A percentile compares a stretch with the other conserved stretches of the same genome.
phyloP scores from a whole-genome alignment of 2,797 vertebrate species.

The Syngnathus rostellatus region DNA sequence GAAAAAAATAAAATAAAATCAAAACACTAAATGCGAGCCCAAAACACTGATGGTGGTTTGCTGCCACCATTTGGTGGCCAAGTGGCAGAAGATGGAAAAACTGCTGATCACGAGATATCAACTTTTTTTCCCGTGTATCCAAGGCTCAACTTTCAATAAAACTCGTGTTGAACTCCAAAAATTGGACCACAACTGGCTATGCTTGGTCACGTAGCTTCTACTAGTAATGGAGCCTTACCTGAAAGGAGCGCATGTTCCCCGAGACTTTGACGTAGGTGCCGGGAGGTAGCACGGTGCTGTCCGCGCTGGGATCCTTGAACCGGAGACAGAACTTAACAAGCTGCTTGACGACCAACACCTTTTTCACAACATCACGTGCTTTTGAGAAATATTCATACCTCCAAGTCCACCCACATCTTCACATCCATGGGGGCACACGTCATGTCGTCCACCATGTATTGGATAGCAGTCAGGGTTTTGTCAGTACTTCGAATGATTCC shows the following conservation, averaged over 20 bases:
- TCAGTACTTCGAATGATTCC: conserved; percentile 86
- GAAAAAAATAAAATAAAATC: too few relatives aligned
- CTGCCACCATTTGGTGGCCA: too few relatives aligned
- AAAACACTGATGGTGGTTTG: too few relatives aligned
- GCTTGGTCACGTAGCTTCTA: not conserved
- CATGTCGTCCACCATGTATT: conserved; percentile 98
- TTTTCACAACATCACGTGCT: too few relatives aligned
- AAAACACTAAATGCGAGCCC: too few relatives aligned
- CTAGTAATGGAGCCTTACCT: conserved; percentile 64
- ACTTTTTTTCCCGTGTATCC: too few relatives aligned
- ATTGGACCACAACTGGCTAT: not conserved
- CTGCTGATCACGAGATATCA: too few relatives aligned
- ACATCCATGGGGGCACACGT: conserved; percentile 88
- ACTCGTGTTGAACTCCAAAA: not conserved
- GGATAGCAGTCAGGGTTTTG: conserved; percentile 93
- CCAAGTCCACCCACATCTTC: conserved; percentile 93
- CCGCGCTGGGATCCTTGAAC: conserved; percentile 76
- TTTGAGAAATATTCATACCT: conserved; percentile 58
- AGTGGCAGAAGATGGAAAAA: too few relatives aligned
- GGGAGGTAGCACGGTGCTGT: conserved; percentile 85
- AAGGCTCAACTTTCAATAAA: too few relatives aligned
- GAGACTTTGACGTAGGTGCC: conserved; percentile 91
- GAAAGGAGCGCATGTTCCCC: conserved; percentile 90
- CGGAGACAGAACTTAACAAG: not conserved
- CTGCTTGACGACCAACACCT: too few relatives aligned